Conservation (phyloP, 1,140 invertebrate genomes). For the Drosophila tristis region DNA sequence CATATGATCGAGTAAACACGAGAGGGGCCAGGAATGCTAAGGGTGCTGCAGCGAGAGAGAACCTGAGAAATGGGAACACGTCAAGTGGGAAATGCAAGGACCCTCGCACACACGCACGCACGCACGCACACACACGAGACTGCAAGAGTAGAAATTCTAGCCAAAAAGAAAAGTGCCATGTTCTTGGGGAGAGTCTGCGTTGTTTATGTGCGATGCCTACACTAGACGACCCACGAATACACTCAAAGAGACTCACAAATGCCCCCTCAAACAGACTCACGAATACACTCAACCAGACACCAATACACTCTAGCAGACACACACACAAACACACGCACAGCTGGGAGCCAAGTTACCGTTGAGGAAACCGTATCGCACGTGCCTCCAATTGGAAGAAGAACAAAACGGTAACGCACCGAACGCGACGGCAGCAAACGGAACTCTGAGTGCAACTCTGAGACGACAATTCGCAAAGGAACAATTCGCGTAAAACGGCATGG, state of each 20-base stretch:
- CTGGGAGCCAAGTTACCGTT: conserved; percentile 24
- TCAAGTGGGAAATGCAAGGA: conserved; percentile 72
- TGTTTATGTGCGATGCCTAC: conserved; percentile 32
- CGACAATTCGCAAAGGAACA: conserved; percentile 49
- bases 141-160: conserved; percentile 1
- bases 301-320: not conserved
- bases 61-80: conserved; percentile 74
- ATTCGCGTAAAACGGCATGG: conserved; percentile 39
- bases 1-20: conserved; percentile 71
- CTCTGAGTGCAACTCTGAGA: conserved; percentile 63
- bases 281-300: conserved; percentile 7
- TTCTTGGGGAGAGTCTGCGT: conserved; percentile 63
- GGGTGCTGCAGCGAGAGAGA: conserved; percentile 23
- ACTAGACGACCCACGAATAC: conserved; percentile 9
- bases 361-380: conserved; percentile 8
- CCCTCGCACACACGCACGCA: conserved; percentile 19
- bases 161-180: conserved; percentile 18
- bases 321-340: conserved; percentile 7
- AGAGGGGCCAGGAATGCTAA: conserved; percentile 26
- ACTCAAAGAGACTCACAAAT: conserved; percentile 7
- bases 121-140: not conserved
- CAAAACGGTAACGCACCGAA: conserved; percentile 52
- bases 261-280: conserved; percentile 3
- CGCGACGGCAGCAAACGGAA: conserved; percentile 72
- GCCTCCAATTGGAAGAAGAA: conserved; percentile 57